phyloP scores from a whole-genome alignment of 1,140 invertebrate species.

The Neomicropteryx cornuta region DNA sequence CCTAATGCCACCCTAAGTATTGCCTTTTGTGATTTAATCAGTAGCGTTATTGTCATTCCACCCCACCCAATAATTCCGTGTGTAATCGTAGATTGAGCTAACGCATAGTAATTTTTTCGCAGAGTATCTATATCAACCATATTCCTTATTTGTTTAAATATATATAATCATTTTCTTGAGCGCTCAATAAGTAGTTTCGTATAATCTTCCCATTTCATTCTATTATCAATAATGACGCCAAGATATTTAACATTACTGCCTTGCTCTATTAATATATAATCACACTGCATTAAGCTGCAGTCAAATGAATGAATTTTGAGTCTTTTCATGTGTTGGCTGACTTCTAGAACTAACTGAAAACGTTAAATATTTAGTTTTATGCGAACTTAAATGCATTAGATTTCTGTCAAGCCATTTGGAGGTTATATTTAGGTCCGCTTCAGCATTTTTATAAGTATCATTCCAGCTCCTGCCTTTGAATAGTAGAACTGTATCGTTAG shows the following conservation, averaged over 20 bases:
- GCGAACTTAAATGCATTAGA: constrained; percentile 5
- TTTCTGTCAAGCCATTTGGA: constrained; percentile 4
- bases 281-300: constrained; percentile 4
- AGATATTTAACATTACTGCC: constrained; percentile 7
- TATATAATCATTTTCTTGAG: constrained; percentile 5
- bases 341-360: constrained; percentile 1
- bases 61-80: constrained; percentile 8
- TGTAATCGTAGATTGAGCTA: constrained; percentile 2
- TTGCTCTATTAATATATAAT: neutral
- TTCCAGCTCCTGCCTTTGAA: constrained; percentile 6
- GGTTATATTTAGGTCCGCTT: neutral
- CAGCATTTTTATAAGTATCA: neutral
- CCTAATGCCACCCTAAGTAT: too few relatives aligned
- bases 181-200: neutral
- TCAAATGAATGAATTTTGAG: constrained; percentile 1
- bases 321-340: neutral
- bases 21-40: too few relatives aligned
- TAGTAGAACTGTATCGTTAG: constrained; percentile 9
- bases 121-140: neutral
- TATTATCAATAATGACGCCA: constrained; percentile 6
- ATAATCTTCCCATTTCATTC: constrained; percentile 4
- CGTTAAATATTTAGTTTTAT: constrained; percentile 8
- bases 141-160: constrained; percentile 4
- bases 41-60: too few relatives aligned
- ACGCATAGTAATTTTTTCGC: constrained; percentile 6